phyloP scores from a whole-genome alignment of 2,797 vertebrate genomes.

The Alfaro cultratus region DNA sequence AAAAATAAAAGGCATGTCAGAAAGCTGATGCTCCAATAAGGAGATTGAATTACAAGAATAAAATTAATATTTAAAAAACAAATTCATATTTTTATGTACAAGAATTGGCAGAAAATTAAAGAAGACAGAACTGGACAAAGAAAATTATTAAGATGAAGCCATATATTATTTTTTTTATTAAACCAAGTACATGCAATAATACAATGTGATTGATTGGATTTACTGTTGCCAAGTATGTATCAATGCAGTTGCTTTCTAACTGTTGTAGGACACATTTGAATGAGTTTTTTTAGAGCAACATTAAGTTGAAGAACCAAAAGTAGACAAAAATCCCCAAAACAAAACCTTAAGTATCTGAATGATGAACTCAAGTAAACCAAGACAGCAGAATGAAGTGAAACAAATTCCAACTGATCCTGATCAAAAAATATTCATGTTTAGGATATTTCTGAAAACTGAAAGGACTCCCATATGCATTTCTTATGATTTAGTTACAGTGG shows the following conservation, averaged over 20 bases:
- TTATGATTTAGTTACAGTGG: constrained; percentile 55
- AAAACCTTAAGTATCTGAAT: neutral
- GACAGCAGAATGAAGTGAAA: neutral
- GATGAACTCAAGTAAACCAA: neutral
- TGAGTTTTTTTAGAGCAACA: too few species aligned
- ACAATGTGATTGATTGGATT: neutral
- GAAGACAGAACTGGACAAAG: neutral
- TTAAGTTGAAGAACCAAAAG: neutral
- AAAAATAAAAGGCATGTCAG: neutral
- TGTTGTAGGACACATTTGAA: too few species aligned
- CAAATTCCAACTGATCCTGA: neutral
- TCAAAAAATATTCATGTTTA: neutral
- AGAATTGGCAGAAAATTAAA: neutral
- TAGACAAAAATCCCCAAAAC: neutral
- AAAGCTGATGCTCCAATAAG: neutral
- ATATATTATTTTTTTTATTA: neutral
- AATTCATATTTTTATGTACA: neutral
- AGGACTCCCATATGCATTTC: constrained; percentile 31
- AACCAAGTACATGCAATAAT: neutral
- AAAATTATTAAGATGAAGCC: neutral
- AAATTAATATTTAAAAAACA: neutral
- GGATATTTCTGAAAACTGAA: constrained; percentile 32
- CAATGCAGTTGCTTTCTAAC: too few species aligned
- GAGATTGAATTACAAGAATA: neutral
- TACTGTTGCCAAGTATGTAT: too few species aligned